Evolutionary conservation across 2,113 vertebrate genomes (phyloP).

Genomic region (Tyrannus savana): DNA sequence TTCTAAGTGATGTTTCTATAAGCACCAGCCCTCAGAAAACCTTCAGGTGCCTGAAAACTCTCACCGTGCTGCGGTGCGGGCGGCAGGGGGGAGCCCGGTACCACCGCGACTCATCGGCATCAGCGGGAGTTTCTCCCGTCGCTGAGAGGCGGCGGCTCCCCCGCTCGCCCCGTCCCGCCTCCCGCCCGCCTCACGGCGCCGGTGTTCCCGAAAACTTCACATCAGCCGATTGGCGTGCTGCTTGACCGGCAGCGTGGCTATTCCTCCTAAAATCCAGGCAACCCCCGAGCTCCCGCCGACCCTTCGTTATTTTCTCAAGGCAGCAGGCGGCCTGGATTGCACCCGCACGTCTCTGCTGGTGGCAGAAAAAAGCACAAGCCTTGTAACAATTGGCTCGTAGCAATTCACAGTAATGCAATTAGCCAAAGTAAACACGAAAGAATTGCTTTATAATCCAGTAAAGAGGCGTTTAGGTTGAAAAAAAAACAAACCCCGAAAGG

Average conservation of each 20-base stretch:
- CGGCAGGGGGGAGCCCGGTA: not conserved
- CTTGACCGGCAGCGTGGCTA: not conserved
- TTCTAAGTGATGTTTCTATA: not conserved
- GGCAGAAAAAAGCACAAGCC: not conserved
- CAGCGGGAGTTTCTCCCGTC: not conserved
- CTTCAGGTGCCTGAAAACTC: not conserved
- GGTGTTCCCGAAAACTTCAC: not conserved
- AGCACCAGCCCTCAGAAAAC: not conserved
- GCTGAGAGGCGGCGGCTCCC: not conserved
- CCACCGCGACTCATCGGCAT: not conserved
- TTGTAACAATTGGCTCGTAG: not conserved
- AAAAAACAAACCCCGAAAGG: not conserved
- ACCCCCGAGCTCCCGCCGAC: not conserved
- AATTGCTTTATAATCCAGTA: not conserved
- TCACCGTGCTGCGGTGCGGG: not conserved
- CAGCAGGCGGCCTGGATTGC: not conserved
- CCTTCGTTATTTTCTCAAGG: not conserved
- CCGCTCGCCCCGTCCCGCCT: not conserved
- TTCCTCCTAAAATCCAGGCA: not conserved
- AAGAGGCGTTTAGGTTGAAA: not conserved
- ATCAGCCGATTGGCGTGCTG: not conserved
- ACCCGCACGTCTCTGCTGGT: not conserved
- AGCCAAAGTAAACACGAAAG: not conserved
- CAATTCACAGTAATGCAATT: not conserved
- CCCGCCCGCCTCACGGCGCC: not conserved